A percentile compares a stretch with the other conserved stretches of the same genome.
Evolutionary conservation across 2,797 vertebrate genomes (phyloP).

Genomic region (Catostomus latipinnis): DNA sequence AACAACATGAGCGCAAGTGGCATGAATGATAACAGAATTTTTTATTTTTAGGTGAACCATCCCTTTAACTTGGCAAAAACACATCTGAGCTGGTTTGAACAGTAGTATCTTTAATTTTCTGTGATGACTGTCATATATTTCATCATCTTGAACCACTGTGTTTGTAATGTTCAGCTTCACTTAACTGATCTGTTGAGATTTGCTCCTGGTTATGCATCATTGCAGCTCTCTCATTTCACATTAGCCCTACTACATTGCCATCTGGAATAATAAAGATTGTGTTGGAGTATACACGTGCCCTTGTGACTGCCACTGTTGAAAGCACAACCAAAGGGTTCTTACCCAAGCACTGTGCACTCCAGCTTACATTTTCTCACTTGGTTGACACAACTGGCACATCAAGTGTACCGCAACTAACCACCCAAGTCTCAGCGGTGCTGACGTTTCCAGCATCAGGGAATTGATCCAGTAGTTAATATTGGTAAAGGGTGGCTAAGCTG

Average conservation of each 20-base stretch:
- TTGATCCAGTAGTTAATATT: constrained; percentile 51
- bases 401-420: constrained; percentile 73
- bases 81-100: constrained; percentile 24
- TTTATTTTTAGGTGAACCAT: neutral
- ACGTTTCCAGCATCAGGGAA: constrained; percentile 29
- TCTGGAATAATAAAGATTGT: constrained; percentile 77
- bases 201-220: constrained; percentile 79
- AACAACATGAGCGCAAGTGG: too few relatives aligned
- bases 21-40: too few relatives aligned
- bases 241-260: constrained; percentile 74
- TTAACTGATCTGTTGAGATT: constrained; percentile 82
- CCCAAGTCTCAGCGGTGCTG: constrained; percentile 40
- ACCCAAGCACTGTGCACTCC: constrained; percentile 72
- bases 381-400: constrained; percentile 77
- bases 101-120: constrained; percentile 50
- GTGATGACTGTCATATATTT: constrained; percentile 59
- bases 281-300: constrained; percentile 61
- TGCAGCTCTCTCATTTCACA: constrained; percentile 77
- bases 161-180: constrained; percentile 75
- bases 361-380: constrained; percentile 80
- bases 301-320: constrained; percentile 77
- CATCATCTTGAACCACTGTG: constrained; percentile 69
- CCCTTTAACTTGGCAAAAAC: neutral
- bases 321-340: constrained; percentile 78
- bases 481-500: constrained; percentile 31